Evolutionary conservation across 2,888 invertebrate genomes (phyloP).

Genomic region (Onthophagus sagittarius): DNA sequence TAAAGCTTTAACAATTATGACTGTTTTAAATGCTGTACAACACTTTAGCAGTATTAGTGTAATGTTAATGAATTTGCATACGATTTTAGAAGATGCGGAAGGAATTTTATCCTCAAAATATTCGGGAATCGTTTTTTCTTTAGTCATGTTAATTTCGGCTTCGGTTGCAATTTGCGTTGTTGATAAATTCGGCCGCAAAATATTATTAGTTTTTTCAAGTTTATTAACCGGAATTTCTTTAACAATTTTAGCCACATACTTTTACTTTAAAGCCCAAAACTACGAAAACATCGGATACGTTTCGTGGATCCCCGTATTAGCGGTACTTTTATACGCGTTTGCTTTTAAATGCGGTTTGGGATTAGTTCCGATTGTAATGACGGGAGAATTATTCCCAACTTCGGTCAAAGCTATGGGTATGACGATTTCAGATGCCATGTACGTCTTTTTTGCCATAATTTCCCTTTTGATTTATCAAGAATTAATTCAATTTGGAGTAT

Average conservation of each 20-base stretch:
- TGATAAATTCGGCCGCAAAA: slow-evolving; percentile 43
- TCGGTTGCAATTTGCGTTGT: slow-evolving; percentile 37
- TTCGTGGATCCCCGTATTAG: slow-evolving; percentile 43
- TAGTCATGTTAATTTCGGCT: slow-evolving; percentile 41
- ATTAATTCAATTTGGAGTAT: slow-evolving; percentile 36
- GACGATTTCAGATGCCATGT: slow-evolving; percentile 43
- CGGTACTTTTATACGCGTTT: slow-evolving; percentile 42
- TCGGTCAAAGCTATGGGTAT: slow-evolving; percentile 46
- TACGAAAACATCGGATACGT: slow-evolving; percentile 33
- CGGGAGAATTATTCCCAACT: slow-evolving; percentile 46
- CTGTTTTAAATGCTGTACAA: slow-evolving; percentile 43
- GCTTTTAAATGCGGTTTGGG: slow-evolving; percentile 44
- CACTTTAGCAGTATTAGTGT: slow-evolving; percentile 46
- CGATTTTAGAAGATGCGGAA: slow-evolving; percentile 41
- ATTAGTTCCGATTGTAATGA: slow-evolving; percentile 45
- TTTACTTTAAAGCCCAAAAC: slow-evolving; percentile 35
- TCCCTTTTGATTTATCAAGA: slow-evolving; percentile 40
- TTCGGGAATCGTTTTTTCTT: slow-evolving; percentile 43
- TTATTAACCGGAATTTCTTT: slow-evolving; percentile 40
- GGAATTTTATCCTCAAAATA: slow-evolving; percentile 38
- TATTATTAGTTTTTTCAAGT: slow-evolving; percentile 40
- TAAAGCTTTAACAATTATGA: slow-evolving; percentile 43
- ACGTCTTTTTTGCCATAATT: slow-evolving; percentile 39
- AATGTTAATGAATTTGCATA: slow-evolving; percentile 47
- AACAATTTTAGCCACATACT: slow-evolving; percentile 40